Base-by-base conservation (phyloP, 2,888 invertebrate genomes). In the Pristionchus japonicus region DNA sequence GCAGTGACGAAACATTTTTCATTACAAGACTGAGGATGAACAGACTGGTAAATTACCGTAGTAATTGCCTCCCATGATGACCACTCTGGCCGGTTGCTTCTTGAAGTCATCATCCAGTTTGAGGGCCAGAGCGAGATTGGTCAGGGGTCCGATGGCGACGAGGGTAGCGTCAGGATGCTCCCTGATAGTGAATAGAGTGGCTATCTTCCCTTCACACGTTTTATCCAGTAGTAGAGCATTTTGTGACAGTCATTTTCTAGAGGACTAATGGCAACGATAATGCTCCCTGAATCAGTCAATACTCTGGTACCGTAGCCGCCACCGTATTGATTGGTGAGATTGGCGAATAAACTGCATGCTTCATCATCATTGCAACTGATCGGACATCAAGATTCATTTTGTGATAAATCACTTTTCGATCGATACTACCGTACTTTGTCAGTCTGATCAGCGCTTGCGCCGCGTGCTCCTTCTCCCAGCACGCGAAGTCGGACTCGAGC, bases 91-190 rank as follows among this genome's bases (percentile, higher is more conserved):
- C 20, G 93, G 91, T 88, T 90, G 88, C n/a, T 61, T 84, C n/a
- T 89, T 93, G 88, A 95, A 94, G 2, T 91, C 90, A 15, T 95
- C 95, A 89, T 95, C 95, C 84, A 95, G 91, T 70, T 94, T 93
- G 61, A 95, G 90, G 6, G 95, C 95, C 70, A 95, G 80, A 1
- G 95, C 95, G 9, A 95, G 88, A 89, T 95, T 95, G 9, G 95
- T 95, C 70, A 95, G 90, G 0, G 95, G 95, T 3, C 95, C 95
- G 7, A 84, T 61, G 49, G 49, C 87, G 20, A 92, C 91, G 0
- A 92, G 67, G 20, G 90, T 88, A 0, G 89, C 87, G 47, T 91
- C 89, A 4, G 82, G 82, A 7, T 89, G 82, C 23, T 89, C 87
- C 67, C 89, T 47, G 34, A 74, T 20, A n/a, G n/a, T n/a, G n/a